Base-by-base conservation (phyloP, 2,888 invertebrate genomes). In the Amphipoea lucens region DNA sequence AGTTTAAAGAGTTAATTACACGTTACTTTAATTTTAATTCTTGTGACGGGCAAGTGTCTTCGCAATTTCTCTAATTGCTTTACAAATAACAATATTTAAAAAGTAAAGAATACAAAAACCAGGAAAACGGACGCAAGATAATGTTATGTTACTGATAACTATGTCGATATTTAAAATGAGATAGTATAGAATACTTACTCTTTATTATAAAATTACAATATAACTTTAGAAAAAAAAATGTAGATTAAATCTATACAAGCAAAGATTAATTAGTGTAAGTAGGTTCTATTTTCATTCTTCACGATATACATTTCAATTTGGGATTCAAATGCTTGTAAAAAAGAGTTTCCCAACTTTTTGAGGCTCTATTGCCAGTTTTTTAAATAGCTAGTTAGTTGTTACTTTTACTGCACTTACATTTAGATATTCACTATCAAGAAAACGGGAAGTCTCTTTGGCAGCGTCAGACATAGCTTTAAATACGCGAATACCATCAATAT, bases 61-160 rank as follows among this genome's bases (percentile, higher is more conserved):
- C 9, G 14, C 40, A 54, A 29, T 73, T 65, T 40, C 12, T 78
- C n/a, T 72, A 51, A 82, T 73, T 60, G 42, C 40, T 78, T 78
- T 72, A 54, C 20, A 77, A 60, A 60, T 69, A 72, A 57, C 6
- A 54, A 74, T 63, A 63, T 68, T 51, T 36, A 60, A 65, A 65
- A 2, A 14, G 36, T 12, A 69, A 60, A 51, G 11, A n/a, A 23
- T 17, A 20, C 12, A 48, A 2, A 42, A 9, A 67, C 2, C 40
- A 11, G 9, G 17, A 12, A 36, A 63, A 20, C n/a, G 6, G 20
- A 11, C 66, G n/a, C 23, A 57, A 42, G 17, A 45, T 20, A 65
- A 29, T 29, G 60, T 62, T 29, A 23, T 23, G 11, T 57, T 57
- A 57, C 57, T 57, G 63, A 63, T 17, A 36, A 63, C 63, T n/a